Evolutionary conservation across 2,888 invertebrate genomes (phyloP).

Genomic region (Blera fallax): DNA sequence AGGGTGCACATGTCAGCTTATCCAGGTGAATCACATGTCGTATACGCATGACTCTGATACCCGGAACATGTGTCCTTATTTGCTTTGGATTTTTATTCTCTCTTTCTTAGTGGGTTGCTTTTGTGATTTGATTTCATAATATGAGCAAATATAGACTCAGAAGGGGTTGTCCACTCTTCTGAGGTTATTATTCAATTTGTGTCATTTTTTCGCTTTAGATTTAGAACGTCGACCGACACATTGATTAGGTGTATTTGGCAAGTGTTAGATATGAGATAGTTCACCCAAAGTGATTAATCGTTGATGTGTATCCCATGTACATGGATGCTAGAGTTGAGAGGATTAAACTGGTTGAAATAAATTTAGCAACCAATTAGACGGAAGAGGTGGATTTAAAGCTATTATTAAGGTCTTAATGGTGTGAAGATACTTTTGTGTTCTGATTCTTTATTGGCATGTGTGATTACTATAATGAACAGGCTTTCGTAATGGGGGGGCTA

Average conservation of each 20-base stretch:
- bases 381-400: background rate
- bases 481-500: background rate
- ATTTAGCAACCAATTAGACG: background rate
- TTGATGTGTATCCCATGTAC: background rate
- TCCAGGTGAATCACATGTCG: slow-evolving; percentile 56
- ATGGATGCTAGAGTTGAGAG: background rate
- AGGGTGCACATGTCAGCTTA: background rate
- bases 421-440: background rate
- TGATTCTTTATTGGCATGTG: background rate
- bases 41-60: slow-evolving; percentile 36
- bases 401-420: background rate
- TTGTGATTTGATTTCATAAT: slow-evolving; percentile 38
- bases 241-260: background rate
- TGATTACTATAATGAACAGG: background rate
- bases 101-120: slow-evolving; percentile 27
- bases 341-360: background rate
- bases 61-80: slow-evolving; percentile 51
- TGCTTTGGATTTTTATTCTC: background rate
- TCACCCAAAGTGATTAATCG: background rate
- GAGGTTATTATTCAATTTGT: slow-evolving; percentile 57
- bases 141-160: too few species aligned
- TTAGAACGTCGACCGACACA: background rate
- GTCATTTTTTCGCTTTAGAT: slow-evolving; percentile 18
- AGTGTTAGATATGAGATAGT: background rate
- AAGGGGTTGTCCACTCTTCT: background rate